Base-by-base conservation (phyloP, 2,113 vertebrate genomes). In the Lepidothrix coronata region DNA sequence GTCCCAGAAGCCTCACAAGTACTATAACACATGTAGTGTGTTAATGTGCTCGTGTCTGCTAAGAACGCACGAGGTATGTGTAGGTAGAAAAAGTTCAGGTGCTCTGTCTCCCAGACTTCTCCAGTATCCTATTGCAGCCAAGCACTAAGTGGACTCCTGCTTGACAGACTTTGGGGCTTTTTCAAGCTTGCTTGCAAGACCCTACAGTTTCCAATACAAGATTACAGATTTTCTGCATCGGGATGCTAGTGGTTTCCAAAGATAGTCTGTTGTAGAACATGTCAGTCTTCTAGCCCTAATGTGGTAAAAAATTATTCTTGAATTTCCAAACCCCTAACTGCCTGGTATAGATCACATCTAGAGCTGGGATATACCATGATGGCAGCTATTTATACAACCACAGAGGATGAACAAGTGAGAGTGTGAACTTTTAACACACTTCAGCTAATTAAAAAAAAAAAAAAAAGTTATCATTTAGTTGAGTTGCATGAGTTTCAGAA, bases 21-120 rank as follows among this genome's bases (percentile, higher is more conserved):
- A 24, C 30, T 63, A 43, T 31, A 68, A 65, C 15, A 67, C 4
- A 4, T 7, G 20, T 9, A 30, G 1, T 27, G 12, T 2, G 0
- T 33, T 57, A 59, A 23, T 15, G 20, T 6, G 18, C 8, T 9
- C 3, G 5, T 51, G 30, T 39, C 74, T n/a, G 23, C 44, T 43
- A 39, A 76, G 27, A 22, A 75, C 1, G 0, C 63, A n/a, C 21
- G 8, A 59, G 59, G 21, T 19, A 58, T 1, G 4, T 5, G 12
- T 22, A 22, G 3, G 13, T 8, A 79, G 30, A 68, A 61, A 25
- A 35, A 31, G 12, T 28, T 79, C 30, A 48, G 28, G 59, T n/a
- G 58, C 8, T 8, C 11, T 39, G 13, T 44, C 48, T 59, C 63
- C 39, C 28, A 35, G 66, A 37, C 11, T 65, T 65, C 37, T 48